Base-by-base conservation (phyloP, 2,113 vertebrate genomes). In the Colossoma macropomum region DNA sequence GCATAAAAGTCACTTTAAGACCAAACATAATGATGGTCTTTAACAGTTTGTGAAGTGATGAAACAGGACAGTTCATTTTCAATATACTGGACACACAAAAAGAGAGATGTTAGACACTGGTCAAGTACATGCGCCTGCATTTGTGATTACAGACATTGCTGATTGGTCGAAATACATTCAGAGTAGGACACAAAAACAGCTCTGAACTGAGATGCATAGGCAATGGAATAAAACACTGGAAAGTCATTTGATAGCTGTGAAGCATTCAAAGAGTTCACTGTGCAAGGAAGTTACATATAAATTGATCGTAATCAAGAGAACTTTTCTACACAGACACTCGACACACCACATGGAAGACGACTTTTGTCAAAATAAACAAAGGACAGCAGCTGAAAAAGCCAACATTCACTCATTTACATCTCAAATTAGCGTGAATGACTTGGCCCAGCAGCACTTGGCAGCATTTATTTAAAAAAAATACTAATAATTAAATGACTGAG, bases 151-250 rank as follows among this genome's bases (percentile, higher is more conserved):
- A 86, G 69, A 76, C 63, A 65, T 85, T 78, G 45, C 75, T 75
- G 80, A 82, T 79, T 69, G 71, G 38, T 82, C n/a, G 17, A 86
- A 86, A 80, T 83, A 83, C 85, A 83, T 83, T 86, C 76, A 82
- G 27, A 62, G 21, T 70, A 68, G 60, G 23, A 54, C 34, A 81
- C 32, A 76, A 75, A 72, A 80, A 74, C 78, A 79, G 80, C 80
- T 70, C 63, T 75, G 28, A 63, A 80, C 45, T 23, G 59, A 80
- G 73, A 80, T 86, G 81, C 85, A 72, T 77, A 83, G 77, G 41
- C 72, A 77, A 80, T 34, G 48, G 60, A 12, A 65, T 45, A 74
- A 13, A 75, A 59, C 23, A n/a, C 12, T 23, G 7, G 15, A 63
- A 62, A 52, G 32, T 52, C 50, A 52, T 52, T 27, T 8, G 9